A percentile compares a stretch with the other conserved stretches of the same genome.
Conservation (phyloP, 1,140 invertebrate genomes). For the Cylas formicarius region DNA sequence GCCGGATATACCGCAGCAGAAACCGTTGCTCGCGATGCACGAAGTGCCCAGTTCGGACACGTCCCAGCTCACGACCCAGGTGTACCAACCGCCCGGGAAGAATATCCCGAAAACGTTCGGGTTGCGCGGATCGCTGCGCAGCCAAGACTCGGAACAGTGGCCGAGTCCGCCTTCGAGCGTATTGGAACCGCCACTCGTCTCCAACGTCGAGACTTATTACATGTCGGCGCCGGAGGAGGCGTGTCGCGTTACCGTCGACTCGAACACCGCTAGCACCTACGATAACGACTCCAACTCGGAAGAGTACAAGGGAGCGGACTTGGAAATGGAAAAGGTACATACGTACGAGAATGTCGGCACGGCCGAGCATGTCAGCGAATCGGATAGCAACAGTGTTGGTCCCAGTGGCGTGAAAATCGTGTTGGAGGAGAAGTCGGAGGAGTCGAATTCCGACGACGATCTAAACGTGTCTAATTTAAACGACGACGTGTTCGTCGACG, state of each 20-base stretch:
- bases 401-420: slow-evolving; percentile 39
- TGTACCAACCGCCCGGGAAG: slow-evolving; percentile 36
- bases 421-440: slow-evolving; percentile 47
- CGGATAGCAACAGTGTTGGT: slow-evolving; percentile 34
- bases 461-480: slow-evolving; percentile 48
- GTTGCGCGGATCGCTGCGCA: slow-evolving; percentile 39
- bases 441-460: slow-evolving; percentile 57
- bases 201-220: slow-evolving; percentile 78
- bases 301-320: slow-evolving; percentile 50
- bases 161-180: slow-evolving; percentile 69
- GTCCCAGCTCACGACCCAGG: slow-evolving; percentile 40
- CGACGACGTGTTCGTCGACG: slow-evolving; percentile 56
- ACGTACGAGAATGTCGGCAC: slow-evolving; percentile 39
- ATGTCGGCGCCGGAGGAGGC: slow-evolving; percentile 62
- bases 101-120: slow-evolving; percentile 40
- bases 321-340: slow-evolving; percentile 35
- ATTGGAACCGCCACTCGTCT: slow-evolving; percentile 55
- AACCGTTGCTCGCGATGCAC: slow-evolving; percentile 35
- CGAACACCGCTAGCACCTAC: slow-evolving; percentile 34
- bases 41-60: slow-evolving; percentile 39
- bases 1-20: slow-evolving; percentile 51
- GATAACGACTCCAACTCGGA: slow-evolving; percentile 44
- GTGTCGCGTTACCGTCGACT: slow-evolving; percentile 58
- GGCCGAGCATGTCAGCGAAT: slow-evolving; percentile 35
- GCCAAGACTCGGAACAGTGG: slow-evolving; percentile 65